Evolutionary conservation across 2,888 invertebrate genomes (phyloP).

Genomic region (Ditylenchus weischeri): DNA sequence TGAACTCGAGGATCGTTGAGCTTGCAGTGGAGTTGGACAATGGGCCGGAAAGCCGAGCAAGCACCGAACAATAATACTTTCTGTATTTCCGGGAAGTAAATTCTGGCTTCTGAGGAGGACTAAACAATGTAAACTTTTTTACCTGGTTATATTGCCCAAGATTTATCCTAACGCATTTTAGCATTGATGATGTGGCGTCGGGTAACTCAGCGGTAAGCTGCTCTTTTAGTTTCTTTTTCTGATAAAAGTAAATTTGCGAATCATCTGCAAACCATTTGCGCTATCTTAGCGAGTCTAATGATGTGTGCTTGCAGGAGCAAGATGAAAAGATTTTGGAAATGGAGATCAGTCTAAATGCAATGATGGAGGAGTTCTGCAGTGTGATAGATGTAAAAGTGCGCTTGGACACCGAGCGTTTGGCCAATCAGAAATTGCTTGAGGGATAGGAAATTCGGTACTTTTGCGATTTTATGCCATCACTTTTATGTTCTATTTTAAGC

Average conservation of each 20-base stretch:
- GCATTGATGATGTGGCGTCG: slow-evolving; percentile 1
- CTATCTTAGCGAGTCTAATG: slow-evolving; percentile 58
- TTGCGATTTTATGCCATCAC: not conserved
- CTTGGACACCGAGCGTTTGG: slow-evolving; percentile 81
- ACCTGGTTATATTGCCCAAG: too few relatives aligned
- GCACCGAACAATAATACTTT: too few relatives aligned
- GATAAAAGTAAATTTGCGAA: too few relatives aligned
- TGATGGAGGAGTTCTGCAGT: slow-evolving; percentile 89
- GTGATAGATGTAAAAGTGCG: slow-evolving; percentile 93
- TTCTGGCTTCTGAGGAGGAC: too few relatives aligned
- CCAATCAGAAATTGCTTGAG: slow-evolving; percentile 82
- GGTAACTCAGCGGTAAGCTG: not conserved
- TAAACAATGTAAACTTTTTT: too few relatives aligned
- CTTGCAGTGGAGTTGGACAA: too few relatives aligned
- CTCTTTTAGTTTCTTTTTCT: too few relatives aligned
- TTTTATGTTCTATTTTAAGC: not conserved
- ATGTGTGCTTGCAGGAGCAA: slow-evolving; percentile 69
- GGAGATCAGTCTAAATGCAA: slow-evolving; percentile 81
- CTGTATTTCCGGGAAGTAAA: too few relatives aligned
- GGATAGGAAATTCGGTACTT: slow-evolving; percentile 72
- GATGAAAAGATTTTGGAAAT: slow-evolving; percentile 63
- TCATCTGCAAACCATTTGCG: slow-evolving; percentile 60
- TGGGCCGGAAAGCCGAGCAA: too few relatives aligned
- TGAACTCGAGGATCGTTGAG: slow-evolving; percentile 61
- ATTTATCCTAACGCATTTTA: too few relatives aligned